Conservation (phyloP, 2,113 vertebrate genomes). For the Cavia porcellus region DNA sequence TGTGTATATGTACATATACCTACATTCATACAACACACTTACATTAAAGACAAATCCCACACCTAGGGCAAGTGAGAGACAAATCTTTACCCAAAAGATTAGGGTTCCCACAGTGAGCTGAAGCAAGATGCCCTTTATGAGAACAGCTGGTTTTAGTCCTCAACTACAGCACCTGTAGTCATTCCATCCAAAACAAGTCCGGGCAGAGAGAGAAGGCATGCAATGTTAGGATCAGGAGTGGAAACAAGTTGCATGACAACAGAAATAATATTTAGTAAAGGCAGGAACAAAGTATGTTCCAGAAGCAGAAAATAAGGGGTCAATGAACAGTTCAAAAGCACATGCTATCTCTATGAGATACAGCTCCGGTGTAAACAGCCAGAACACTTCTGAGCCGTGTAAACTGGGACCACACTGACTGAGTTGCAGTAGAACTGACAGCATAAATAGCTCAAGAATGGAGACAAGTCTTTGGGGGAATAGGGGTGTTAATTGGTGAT, state of each 20-base stretch:
- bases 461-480: not conserved
- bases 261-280: conserved; percentile 81
- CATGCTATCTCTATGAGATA: conserved; percentile 28
- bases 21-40: not conserved
- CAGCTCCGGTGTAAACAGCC: conserved; percentile 67
- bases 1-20: not conserved
- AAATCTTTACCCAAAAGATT: not conserved
- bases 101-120: not conserved
- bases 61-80: not conserved
- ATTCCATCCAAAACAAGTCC: conserved; percentile 68
- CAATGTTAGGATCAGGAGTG: conserved; percentile 42
- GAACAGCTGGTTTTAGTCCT: conserved; percentile 7
- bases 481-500: not conserved
- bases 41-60: not conserved
- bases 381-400: conserved; percentile 49
- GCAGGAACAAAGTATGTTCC: conserved; percentile 68
- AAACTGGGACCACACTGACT: conserved; percentile 51
- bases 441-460: not conserved
- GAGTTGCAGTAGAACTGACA: not conserved
- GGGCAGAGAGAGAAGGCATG: conserved; percentile 60
- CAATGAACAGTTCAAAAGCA: conserved; percentile 70
- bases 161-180: not conserved
- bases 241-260: conserved; percentile 72
- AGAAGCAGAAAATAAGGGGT: conserved; percentile 75
- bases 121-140: not conserved